Conservation (phyloP, 2,113 vertebrate species). For the Recurvirostra avosetta region DNA sequence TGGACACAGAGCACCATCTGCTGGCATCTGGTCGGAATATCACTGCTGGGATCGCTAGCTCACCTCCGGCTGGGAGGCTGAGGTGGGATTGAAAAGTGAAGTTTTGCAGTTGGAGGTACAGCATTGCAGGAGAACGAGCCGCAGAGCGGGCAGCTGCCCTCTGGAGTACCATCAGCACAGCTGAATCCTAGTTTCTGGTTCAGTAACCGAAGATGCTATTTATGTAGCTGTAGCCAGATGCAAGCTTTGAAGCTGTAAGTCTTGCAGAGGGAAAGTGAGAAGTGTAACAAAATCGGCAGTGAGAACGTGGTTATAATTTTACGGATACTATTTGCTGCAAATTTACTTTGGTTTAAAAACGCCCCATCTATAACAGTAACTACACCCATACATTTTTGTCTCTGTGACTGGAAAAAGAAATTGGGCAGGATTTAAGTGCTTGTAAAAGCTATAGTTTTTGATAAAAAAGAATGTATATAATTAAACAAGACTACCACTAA, state of each 20-base stretch:
- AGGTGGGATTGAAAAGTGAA: fast-evolving
- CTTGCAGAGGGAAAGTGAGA: not conserved
- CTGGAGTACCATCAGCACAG: not conserved
- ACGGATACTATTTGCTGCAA: not conserved
- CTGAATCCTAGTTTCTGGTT: no score
- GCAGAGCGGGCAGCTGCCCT: not conserved
- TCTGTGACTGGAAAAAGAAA: not conserved
- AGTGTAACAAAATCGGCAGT: not conserved
- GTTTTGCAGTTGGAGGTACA: fast-evolving
- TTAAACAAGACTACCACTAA: not conserved
- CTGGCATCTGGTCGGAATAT: slow-evolving; percentile 30
- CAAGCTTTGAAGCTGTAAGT: not conserved
- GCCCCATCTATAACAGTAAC: fast-evolving
- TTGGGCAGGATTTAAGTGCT: not conserved
- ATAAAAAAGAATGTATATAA: not conserved
- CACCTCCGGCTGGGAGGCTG: fast-evolving
- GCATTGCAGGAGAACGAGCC: fast-evolving
- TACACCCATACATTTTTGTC: not conserved
- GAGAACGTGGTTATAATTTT: not conserved
- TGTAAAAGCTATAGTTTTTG: not conserved
- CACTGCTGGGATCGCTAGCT: not conserved
- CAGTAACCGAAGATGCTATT: not conserved
- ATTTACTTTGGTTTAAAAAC: not conserved
- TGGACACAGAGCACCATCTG: slow-evolving; percentile 67
- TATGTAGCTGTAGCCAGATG: fast-evolving